Base-by-base conservation (phyloP, 1,140 invertebrate genomes). In the Lepidurus packardi region DNA sequence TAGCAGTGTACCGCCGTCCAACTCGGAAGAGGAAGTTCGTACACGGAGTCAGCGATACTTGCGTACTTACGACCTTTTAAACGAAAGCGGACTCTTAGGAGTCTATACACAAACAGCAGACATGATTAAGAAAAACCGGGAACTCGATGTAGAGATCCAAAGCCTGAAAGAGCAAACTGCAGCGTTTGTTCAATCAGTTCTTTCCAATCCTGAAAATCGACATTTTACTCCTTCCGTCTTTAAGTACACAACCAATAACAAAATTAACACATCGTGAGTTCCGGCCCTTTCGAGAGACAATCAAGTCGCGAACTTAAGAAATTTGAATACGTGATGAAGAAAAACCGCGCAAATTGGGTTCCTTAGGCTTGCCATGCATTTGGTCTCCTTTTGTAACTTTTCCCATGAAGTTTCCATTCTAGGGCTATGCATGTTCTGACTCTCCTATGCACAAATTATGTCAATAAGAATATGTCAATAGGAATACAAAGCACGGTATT, bases 401-500 rank as follows among this genome's bases (percentile, higher is more conserved):
- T 9, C 21, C 21, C 6, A 21, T n/a, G 6, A 65, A 65, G 16
- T 65, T 65, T 4, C 53, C 53, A 13, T 21, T 0, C 34, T n/a
- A n/a, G 53, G 21, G 45, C 53, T 65, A 65, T 65, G 53, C 53
- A 65, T 5, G 16, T 16, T 65, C 53, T 21, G 53, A 65, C 21
- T 65, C 53, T 65, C 16, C 53, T 65, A 65, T 65, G 53, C 53
- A 65, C 13, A 65, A 65, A 65, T 65, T n/a, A 65, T 11, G 16
- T 9, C 6, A 7, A 16, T 65, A n/a, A 65, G 53, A 65, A n/a
- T n/a, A 65, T 11, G 16, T 9, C 6, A 7, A 16, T 65, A n/a
- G 21, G 53, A 65, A 65, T 65, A 65, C 53, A 65, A n/a, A 47
- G 16, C 10, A 11, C 10, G 16, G 16, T 65, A n/a, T 16, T 65